Percentiles rank a stretch among this genome's conserved stretches.
These are phyloP conservation scores for Danionella cerebrum DNA, from an alignment of 2,113 vertebrate genomes.

Conservation along the genomic window DNA sequence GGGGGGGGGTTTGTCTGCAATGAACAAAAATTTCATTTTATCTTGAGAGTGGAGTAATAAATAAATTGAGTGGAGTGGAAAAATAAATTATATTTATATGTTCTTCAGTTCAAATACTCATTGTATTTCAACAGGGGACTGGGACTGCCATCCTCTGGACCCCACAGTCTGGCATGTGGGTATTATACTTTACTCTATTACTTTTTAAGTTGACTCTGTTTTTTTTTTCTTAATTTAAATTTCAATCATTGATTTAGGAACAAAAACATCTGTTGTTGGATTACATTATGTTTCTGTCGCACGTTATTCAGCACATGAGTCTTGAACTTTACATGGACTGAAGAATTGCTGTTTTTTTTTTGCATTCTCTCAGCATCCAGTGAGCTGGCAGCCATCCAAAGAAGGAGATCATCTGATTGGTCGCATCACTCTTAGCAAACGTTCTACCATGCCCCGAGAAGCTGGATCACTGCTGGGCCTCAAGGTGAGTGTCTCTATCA, in stretches of 20 bases:
- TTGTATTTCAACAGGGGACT: slow-evolving; percentile 73
- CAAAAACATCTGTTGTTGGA: not conserved
- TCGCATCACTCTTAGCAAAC: slow-evolving; percentile 94
- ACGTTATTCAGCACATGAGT: slow-evolving; percentile 8
- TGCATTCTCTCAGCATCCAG: slow-evolving; percentile 84
- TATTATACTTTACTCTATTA: too few relatives aligned
- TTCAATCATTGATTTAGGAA: not conserved
- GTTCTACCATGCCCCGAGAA: slow-evolving; percentile 91
- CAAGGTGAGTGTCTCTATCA: slow-evolving; percentile 73
- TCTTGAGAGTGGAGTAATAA: too few relatives aligned
- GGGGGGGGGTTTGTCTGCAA: too few relatives aligned
- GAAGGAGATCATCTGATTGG: slow-evolving; percentile 96
- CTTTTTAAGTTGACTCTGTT: too few relatives aligned
- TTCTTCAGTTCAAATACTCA: not conserved
- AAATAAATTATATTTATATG: too few relatives aligned
- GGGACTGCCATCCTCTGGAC: slow-evolving; percentile 96
- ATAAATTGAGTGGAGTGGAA: too few relatives aligned
- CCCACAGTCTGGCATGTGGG: slow-evolving; percentile 94
- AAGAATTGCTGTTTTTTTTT: not conserved
- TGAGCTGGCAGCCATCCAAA: slow-evolving; percentile 97
- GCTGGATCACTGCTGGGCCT: slow-evolving; percentile 89
- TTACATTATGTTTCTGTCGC: not conserved
- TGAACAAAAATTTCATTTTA: too few relatives aligned
- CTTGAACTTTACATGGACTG: slow-evolving; percentile 1
- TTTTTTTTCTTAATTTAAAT: not conserved